Conservation (phyloP, 2,888 invertebrate species). For the Harpalus rufipes region DNA sequence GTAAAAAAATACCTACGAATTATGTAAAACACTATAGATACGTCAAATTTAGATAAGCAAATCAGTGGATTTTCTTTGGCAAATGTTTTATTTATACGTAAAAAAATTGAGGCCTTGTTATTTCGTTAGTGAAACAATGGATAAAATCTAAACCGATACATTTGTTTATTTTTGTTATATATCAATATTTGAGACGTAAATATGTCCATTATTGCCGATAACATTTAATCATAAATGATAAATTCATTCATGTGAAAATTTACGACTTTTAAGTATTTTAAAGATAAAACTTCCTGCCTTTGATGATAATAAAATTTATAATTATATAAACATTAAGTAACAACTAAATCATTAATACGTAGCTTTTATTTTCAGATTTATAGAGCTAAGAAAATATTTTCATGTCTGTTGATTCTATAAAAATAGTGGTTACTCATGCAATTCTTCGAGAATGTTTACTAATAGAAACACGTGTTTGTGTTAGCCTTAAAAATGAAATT, state of each 20-base stretch:
- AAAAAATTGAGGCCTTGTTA: background rate
- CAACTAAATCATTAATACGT: constrained; percentile 17
- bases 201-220: background rate
- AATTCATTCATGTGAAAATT: constrained; percentile 14
- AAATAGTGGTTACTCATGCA: constrained; percentile 47
- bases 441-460: constrained; percentile 14
- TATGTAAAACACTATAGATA: background rate
- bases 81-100: background rate
- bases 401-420: constrained; percentile 7
- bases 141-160: background rate
- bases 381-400: constrained; percentile 5
- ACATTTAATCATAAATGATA: constrained; percentile 8
- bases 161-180: background rate
- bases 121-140: constrained; percentile 1
- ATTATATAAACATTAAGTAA: constrained; percentile 17
- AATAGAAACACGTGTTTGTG: constrained; percentile 41
- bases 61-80: background rate
- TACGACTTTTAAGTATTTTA: constrained; percentile 10
- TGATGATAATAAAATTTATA: constrained; percentile 20
- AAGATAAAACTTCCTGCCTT: constrained; percentile 10
- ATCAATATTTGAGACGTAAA: constrained; percentile 13
- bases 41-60: background rate
- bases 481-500: constrained; percentile 17
- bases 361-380: constrained; percentile 29
- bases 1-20: no score